phyloP scores from a whole-genome alignment of 2,888 invertebrate species.

The Philonicus albiceps region DNA sequence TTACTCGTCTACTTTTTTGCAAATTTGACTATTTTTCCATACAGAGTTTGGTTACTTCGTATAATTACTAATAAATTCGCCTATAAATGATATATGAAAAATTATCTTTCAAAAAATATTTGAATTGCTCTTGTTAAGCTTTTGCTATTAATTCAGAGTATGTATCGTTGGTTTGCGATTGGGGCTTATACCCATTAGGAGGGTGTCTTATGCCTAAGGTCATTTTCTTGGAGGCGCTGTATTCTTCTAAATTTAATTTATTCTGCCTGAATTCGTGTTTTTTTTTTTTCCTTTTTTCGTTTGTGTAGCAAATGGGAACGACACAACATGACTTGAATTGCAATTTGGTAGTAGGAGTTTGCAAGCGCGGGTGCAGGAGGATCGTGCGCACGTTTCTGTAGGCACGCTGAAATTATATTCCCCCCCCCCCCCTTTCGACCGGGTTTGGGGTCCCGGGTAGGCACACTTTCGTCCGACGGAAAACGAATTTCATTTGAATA shows the following conservation, averaged over 20 bases:
- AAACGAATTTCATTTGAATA: constrained; percentile 17
- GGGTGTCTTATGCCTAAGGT: neutral
- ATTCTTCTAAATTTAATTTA: neutral
- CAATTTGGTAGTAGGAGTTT: constrained; percentile 1
- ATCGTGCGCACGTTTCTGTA: neutral
- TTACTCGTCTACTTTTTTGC: too few species aligned
- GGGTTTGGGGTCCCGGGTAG: neutral
- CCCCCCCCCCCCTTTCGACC: too few species aligned
- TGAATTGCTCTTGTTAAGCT: too few species aligned
- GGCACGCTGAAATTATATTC: neutral
- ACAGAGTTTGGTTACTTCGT: too few species aligned
- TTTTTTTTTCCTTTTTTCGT: neutral
- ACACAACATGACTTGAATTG: constrained; percentile 12
- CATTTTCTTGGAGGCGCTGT: neutral
- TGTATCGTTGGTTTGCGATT: neutral
- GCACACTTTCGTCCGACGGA: neutral
- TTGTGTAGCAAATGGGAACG: constrained; percentile 11
- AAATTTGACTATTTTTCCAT: too few species aligned
- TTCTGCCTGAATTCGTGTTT: neutral
- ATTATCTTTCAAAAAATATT: too few species aligned
- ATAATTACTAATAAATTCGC: too few species aligned
- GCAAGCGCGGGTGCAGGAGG: neutral
- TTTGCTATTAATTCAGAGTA: too few species aligned
- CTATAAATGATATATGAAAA: too few species aligned
- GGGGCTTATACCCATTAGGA: neutral